Evolutionary conservation across 2,888 invertebrate species (phyloP).

Genomic region (Scotopteryx bipunctaria): DNA sequence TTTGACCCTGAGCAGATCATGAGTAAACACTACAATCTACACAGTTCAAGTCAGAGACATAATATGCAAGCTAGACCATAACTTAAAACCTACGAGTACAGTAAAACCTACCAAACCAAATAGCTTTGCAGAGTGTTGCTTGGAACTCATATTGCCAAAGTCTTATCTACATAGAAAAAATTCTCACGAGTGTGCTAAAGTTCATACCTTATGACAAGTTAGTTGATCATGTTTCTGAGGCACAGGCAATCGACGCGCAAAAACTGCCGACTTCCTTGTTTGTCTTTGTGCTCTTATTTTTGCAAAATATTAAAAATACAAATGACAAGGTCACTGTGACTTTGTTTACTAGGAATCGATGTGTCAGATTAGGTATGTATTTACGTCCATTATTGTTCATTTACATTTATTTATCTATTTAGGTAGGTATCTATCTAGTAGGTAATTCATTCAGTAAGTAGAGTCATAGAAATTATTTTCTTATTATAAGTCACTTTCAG

Average conservation of each 20-base stretch:
- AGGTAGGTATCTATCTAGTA: no score
- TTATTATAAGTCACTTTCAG: no score
- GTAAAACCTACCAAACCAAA: no score
- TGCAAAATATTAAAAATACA: constrained; percentile 70
- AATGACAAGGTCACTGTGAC: constrained; percentile 70
- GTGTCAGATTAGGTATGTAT: constrained; percentile 50
- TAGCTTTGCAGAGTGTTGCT: no score
- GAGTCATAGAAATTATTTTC: background rate
- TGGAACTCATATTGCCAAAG: no score
- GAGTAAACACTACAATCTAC: constrained; percentile 61
- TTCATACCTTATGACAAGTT: constrained; percentile 14
- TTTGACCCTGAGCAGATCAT: constrained; percentile 59
- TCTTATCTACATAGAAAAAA: no score
- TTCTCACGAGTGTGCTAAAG: background rate
- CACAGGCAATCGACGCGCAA: constrained; percentile 54
- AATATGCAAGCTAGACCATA: constrained; percentile 8
- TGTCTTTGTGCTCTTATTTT: constrained; percentile 69
- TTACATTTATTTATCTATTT: constrained; percentile 8
- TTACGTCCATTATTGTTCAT: constrained; percentile 9
- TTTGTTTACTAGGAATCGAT: constrained; percentile 75
- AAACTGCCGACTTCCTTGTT: constrained; percentile 71
- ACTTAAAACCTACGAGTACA: background rate
- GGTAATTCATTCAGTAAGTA: no score
- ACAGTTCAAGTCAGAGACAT: constrained; percentile 47
- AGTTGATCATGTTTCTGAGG: constrained; percentile 28